Conservation (phyloP, 2,797 vertebrate genomes). For the Echeneis naucrates region DNA sequence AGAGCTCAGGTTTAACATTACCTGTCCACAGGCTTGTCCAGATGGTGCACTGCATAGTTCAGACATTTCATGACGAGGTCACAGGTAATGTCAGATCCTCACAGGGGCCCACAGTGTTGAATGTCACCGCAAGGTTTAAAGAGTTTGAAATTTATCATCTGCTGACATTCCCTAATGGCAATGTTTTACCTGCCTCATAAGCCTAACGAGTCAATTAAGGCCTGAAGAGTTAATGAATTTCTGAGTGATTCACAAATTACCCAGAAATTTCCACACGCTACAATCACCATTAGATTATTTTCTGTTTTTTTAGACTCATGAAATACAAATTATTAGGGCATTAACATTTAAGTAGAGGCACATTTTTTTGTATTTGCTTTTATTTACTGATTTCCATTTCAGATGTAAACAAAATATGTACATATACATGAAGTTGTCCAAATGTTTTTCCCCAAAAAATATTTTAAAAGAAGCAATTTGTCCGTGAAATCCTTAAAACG, state of each 20-base stretch:
- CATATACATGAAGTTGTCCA: too few species aligned
- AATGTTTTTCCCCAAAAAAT: too few species aligned
- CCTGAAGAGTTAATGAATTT: background rate
- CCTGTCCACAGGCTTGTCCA: background rate
- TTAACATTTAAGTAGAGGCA: background rate
- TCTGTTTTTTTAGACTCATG: background rate
- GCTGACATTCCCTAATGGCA: too few species aligned
- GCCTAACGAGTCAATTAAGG: background rate
- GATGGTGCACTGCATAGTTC: background rate
- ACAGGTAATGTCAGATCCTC: background rate
- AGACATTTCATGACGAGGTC: background rate
- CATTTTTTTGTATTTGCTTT: background rate
- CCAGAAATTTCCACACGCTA: background rate
- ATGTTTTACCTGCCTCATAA: too few species aligned
- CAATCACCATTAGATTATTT: background rate
- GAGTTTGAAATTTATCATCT: background rate
- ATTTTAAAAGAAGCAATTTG: too few species aligned
- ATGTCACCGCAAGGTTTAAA: background rate
- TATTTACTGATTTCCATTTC: background rate
- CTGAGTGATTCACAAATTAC: background rate
- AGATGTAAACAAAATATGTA: too few species aligned
- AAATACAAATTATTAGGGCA: too few species aligned
- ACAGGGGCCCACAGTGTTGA: background rate
- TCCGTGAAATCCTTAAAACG: too few species aligned
- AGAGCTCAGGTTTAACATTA: background rate